Evolutionary conservation across 2,888 invertebrate species (phyloP), one percentile per base, ranked within the genome.

Genomic region (Patella caerulea): DNA sequence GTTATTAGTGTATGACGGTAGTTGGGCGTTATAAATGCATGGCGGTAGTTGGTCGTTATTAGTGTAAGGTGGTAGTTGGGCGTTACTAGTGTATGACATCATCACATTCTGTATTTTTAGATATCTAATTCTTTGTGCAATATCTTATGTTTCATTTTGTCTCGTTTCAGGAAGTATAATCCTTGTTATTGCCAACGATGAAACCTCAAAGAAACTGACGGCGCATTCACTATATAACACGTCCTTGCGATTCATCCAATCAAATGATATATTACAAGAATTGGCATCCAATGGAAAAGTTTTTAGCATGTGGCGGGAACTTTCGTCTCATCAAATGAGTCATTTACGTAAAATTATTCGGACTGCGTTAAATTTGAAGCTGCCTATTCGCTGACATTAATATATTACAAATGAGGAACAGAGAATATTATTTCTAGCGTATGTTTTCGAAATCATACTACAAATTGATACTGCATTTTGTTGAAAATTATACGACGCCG

Each of bases 321-420:
- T 89, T 83, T 85, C 87, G 72, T 86, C 88, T 71, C 86, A 88
- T 73, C 89, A 89, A 78, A 83, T 87, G 55, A 86, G 86, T 72
- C 88, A 89, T 79, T 77, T 89, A 73, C 80, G 87, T 55, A 86
- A 88, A 81, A 82, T 84, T 69, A 84, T 86, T 19, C 83, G 82
- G 70, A 83, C 84, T 11, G 79, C 83, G 29, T 73, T 88, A 12
- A 86, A 81, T 78, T 72, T 80, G n/a, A 83, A 80, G 34, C n/a
- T 72, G 5, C 65, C 73, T 15, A 71, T 55, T 14, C 73, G 77
- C 7, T 77, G 77, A 77, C 65, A 19, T 24, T 19, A 45, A 9
- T 45, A 7, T 7, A 45, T 9, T 45, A 45, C 45, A 45, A 9
- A 9, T 45, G 45, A 45, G 9, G 45, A 45, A 45, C 45, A 45